Conservation (phyloP, 2,888 invertebrate genomes). For the Creontiades dilutus region DNA sequence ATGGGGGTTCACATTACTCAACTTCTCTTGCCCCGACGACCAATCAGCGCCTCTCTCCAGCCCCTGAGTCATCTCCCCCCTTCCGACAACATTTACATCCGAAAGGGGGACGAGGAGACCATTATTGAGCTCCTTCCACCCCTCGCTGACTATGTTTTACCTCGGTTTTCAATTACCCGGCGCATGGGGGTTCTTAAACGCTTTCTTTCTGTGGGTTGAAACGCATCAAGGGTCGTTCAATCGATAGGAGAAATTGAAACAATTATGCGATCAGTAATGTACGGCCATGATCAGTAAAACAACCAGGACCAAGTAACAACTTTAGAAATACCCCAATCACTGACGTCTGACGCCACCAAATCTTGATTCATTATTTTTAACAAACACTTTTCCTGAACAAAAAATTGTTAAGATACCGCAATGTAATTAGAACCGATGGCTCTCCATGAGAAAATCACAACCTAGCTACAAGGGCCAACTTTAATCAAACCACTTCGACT, state of each 20-base stretch:
- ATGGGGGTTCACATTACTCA: conserved; percentile 27
- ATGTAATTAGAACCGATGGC: no score
- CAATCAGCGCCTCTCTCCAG: conserved; percentile 33
- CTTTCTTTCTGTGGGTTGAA: not conserved
- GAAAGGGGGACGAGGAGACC: not conserved
- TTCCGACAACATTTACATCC: conserved; percentile 42
- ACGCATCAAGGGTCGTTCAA: not conserved
- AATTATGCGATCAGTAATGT: not conserved
- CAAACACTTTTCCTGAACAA: no score
- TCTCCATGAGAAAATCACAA: no score
- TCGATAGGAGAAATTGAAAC: not conserved
- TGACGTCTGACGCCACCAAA: no score
- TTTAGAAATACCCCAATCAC: no score
- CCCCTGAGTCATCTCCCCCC: conserved; percentile 41
- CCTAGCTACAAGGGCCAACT: no score
- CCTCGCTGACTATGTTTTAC: conserved; percentile 2
- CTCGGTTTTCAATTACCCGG: conserved; percentile 27
- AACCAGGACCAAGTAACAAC: no score
- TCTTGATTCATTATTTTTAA: no score
- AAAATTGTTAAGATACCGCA: no score
- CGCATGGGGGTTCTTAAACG: not conserved
- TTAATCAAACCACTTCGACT: no score
- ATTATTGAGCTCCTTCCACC: conserved; percentile 15
- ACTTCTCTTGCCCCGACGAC: not conserved
- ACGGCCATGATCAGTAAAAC: not conserved